These are phyloP conservation scores for Sebastes oblongus DNA, from an alignment of 2,797 vertebrate species.

Conservation along the genomic window DNA sequence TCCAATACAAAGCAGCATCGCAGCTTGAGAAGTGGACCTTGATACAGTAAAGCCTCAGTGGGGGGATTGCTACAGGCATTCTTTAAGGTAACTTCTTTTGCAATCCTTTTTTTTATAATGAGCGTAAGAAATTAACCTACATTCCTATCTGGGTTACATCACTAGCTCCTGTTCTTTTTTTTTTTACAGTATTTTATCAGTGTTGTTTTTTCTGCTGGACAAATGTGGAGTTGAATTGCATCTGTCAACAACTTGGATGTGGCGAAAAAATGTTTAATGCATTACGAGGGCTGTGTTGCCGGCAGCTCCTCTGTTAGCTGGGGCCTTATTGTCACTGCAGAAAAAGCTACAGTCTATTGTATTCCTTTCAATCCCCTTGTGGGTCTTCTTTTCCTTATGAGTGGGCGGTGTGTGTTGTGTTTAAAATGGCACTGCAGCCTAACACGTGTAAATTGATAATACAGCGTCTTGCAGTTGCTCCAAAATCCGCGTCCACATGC, in stretches of 20 bases:
- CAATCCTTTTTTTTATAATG: conserved; percentile 21
- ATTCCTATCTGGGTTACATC: conserved; percentile 21
- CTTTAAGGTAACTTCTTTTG: conserved; percentile 80
- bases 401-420: conserved; percentile 61
- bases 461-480: conserved; percentile 7
- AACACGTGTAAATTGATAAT: conserved; percentile 63
- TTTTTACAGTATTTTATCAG: background rate
- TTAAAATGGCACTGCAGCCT: conserved; percentile 60
- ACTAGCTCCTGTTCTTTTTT: background rate
- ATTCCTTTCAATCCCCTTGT: conserved; percentile 59
- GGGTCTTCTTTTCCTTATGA: conserved; percentile 51
- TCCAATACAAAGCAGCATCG: conserved; percentile 70
- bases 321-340: conserved; percentile 72
- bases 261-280: conserved; percentile 68
- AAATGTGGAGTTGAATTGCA: conserved; percentile 53
- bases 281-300: conserved; percentile 46
- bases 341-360: conserved; percentile 64
- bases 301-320: conserved; percentile 44
- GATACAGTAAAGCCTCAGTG: conserved; percentile 71
- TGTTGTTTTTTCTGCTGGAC: conserved; percentile 23
- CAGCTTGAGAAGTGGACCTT: conserved; percentile 79
- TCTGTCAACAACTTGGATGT: conserved; percentile 70
- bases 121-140: background rate
- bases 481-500: conserved; percentile 43
- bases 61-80: conserved; percentile 60